Percentiles rank a stretch among this genome's conserved stretches.
phyloP scores from a whole-genome alignment of 2,888 invertebrate species.

The Liodrosophila aerea region DNA sequence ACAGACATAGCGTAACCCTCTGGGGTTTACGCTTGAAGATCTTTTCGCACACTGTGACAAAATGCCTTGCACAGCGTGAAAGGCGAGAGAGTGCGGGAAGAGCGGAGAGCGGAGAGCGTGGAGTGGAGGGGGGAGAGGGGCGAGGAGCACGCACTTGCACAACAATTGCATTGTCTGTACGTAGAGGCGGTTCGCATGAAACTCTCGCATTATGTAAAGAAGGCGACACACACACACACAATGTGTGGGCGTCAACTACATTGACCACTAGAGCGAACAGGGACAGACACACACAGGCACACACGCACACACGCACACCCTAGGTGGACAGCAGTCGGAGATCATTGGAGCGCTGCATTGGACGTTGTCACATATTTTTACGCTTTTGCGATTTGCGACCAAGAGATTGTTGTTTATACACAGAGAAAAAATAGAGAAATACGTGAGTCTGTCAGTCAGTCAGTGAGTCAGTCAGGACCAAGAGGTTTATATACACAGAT shows the following conservation, averaged over 20 bases:
- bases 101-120: not conserved
- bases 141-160: conserved; percentile 52
- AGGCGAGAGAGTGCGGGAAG: not conserved
- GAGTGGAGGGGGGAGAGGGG: not conserved
- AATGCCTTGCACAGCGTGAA: conserved; percentile 17
- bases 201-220: conserved; percentile 64
- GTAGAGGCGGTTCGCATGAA: conserved; percentile 48
- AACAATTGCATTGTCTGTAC: conserved; percentile 64
- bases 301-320: not conserved
- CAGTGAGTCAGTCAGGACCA: no score
- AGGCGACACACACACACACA: conserved; percentile 72
- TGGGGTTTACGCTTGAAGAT: conserved; percentile 51
- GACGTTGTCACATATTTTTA: conserved; percentile 69
- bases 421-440: no score
- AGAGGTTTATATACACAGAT: no score
- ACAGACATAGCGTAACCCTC: conserved; percentile 53
- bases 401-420: conserved; percentile 34
- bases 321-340: conserved; percentile 21
- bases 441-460: no score
- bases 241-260: conserved; percentile 71
- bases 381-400: conserved; percentile 66
- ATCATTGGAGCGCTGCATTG: conserved; percentile 54
- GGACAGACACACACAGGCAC: not conserved
- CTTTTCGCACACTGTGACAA: conserved; percentile 55
- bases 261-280: conserved; percentile 60